Evolutionary conservation across 2,888 invertebrate species (phyloP).

Genomic region (Hylaea fasciaria): DNA sequence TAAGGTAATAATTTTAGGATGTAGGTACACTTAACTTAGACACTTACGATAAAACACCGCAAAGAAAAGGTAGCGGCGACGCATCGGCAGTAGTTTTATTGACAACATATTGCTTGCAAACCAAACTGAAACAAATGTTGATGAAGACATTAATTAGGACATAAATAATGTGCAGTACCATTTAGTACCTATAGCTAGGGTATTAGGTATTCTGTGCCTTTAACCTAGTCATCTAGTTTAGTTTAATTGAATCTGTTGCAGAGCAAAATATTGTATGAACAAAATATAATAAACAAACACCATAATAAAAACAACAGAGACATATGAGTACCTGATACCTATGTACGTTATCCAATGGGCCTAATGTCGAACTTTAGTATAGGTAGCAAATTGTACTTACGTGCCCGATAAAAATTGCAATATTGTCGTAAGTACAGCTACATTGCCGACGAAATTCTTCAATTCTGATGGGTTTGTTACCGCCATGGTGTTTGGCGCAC

Average conservation of each 20-base stretch:
- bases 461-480: neutral
- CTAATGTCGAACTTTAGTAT: too few species aligned
- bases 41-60: constrained; percentile 90
- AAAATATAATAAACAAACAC: too few species aligned
- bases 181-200: too few species aligned
- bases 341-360: too few species aligned
- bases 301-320: too few species aligned
- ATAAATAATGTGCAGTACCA: too few species aligned
- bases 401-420: constrained; percentile 93
- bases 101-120: constrained; percentile 90
- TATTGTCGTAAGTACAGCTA: constrained; percentile 91
- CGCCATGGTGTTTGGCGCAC: neutral
- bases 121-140: constrained; percentile 83
- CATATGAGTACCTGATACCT: too few species aligned
- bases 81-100: constrained; percentile 91
- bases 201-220: too few species aligned
- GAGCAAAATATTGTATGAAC: too few species aligned
- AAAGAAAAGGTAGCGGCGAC: constrained; percentile 91
- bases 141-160: too few species aligned
- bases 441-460: constrained; percentile 60
- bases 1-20: neutral
- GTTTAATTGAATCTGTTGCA: too few species aligned
- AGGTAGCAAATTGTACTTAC: constrained; percentile 83
- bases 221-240: too few species aligned
- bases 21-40: neutral